Evolutionary conservation across 2,888 invertebrate genomes (phyloP).

Genomic region (Rhagophthalmus giganteus): DNA sequence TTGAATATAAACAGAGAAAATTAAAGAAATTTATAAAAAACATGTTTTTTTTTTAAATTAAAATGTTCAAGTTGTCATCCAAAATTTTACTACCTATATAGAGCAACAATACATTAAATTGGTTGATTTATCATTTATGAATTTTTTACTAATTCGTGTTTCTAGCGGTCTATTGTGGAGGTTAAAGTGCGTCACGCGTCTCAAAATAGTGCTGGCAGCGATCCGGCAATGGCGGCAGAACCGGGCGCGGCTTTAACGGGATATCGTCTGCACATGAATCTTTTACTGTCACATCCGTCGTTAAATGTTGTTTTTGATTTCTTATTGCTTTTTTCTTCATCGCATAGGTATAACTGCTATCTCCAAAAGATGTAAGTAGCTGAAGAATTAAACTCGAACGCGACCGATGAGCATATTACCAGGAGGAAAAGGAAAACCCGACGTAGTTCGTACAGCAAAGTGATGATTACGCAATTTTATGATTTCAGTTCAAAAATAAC

Average conservation of each 20-base stretch:
- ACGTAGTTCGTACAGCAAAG: not conserved
- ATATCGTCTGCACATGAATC: slow-evolving; percentile 23
- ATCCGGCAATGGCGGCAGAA: slow-evolving; percentile 34
- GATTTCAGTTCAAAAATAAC: not conserved
- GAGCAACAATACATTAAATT: no score
- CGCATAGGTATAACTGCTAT: not conserved
- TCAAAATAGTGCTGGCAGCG: slow-evolving; percentile 46
- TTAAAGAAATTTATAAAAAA: not conserved
- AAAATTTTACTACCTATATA: not conserved
- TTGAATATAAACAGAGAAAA: no score
- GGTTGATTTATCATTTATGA: slow-evolving; percentile 2
- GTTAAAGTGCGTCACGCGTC: slow-evolving; percentile 44
- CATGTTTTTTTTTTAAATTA: not conserved
- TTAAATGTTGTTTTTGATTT: slow-evolving; percentile 8
- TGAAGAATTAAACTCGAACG: not conserved
- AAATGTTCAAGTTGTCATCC: not conserved
- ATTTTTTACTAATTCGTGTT: slow-evolving; percentile 2
- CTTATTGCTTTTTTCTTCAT: slow-evolving; percentile 6
- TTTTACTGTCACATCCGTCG: slow-evolving; percentile 18
- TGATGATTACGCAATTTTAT: not conserved
- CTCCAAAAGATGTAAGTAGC: not conserved
- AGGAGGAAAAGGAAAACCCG: not conserved
- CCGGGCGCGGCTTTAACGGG: slow-evolving; percentile 35
- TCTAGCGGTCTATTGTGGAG: slow-evolving; percentile 30
- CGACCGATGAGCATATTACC: not conserved